Base-by-base conservation (phyloP, 2,797 vertebrate species). In the Ctenopoma kingsleyae region DNA sequence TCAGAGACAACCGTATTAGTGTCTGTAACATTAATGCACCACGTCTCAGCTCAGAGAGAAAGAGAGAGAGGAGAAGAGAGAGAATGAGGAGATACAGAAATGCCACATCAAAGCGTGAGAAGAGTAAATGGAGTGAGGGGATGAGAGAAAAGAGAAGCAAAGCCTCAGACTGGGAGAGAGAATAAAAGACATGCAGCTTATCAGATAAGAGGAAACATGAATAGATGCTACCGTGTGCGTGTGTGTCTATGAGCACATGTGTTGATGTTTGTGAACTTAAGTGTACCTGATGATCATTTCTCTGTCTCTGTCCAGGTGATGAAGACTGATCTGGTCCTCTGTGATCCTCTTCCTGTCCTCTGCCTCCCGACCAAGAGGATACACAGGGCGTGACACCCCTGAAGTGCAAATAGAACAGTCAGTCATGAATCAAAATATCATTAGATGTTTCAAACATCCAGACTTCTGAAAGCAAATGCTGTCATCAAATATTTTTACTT, bases 271-370 rank as follows among this genome's bases (percentile, higher is more conserved):
- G 70, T 47, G 56, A 51, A 32, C 51, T 11, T 56, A 52, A 50
- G 48, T 41, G 49, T 84, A 94, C 97, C 97, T 98, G 74, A 98
- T 95, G 57, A 98, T 94, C 62, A 97, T 93, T 78, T 98, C 97
- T 20, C 97, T 91, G 57, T 95, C 95, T 87, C 94, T 88, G 83
- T 94, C 95, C 49, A 95, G 82, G 55, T 95, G 87, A 3, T 96
- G 87, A 66, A 97, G 93, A 67, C 94, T 91, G 74, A 98, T 93
- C 78, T 96, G 96, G 48, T 98, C 98, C 41, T 98, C 96, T 1
- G 94, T 95, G 61, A 97, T 91, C 79, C 96, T 95, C 23, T 95
- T 95, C 82, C 96, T 93, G 71, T 98, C 97, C 52, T 98, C 97
- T 0, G 94, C 85, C 63, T 98, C 97, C 65, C 96, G 94, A 58